Evolutionary conservation across 1,140 invertebrate genomes (phyloP), one percentile per base, ranked within the genome.

Genomic region (Drosophila quadrilineata): DNA sequence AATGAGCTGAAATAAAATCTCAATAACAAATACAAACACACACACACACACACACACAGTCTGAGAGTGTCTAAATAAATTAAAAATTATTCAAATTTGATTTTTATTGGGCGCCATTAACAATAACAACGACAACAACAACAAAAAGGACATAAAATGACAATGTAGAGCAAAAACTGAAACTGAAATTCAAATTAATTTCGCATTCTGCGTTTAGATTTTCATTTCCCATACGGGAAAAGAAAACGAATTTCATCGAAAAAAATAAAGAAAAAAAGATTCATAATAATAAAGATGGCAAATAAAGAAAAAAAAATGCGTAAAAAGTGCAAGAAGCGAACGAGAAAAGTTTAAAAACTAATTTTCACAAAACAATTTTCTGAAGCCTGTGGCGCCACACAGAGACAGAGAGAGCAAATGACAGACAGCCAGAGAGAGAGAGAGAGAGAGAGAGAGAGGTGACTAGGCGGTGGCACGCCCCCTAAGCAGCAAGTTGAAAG

Each of bases 291-390:
- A 48, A 19, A 1, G 5, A 21, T 5, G n/a, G 6, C n/a, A 10
- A 48, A 50, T 36, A 33, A 50, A 50, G 33, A 36, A 64, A 64
- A 43, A 57, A 46, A 24, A 40, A 46, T 38, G 16, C n/a, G n/a
- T n/a, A 46, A 71, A 67, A 71, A 43, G 52, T 29, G 70, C 70
- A 70, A 65, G 52, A n/a, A n/a, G n/a, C n/a, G n/a, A 57, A 70
- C 69, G 64, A 52, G 62, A 63, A 84, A 84, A 85, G 79, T 84
- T 84, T 60, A 52, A 85, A 84, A 85, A 86, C 79, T 85, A 85
- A 85, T 85, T 85, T 85, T 85, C 73, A 71, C 75, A 79, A 85
- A 85, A 85, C 79, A 85, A 85, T 84, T 85, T 85, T 71, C 74
- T 65, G 74, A 46, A 71, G 79, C 71, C 73, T 38, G 40, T 58